Percentiles rank a stretch among this genome's conserved stretches.
phyloP scores from a whole-genome alignment of 2,797 vertebrate genomes.

The Phyllotis vaccarum region DNA sequence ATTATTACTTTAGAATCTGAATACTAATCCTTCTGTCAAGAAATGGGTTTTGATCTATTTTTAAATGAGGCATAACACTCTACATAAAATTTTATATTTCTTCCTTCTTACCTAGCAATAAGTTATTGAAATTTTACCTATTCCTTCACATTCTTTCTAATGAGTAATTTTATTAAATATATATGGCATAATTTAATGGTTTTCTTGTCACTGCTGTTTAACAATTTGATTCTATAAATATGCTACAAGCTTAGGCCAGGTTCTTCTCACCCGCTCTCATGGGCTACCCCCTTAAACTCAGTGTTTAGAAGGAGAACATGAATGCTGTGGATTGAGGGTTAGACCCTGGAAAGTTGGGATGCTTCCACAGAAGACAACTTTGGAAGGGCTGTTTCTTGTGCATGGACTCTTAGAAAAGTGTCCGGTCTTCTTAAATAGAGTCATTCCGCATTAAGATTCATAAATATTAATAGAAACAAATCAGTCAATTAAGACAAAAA shows the following conservation, averaged over 20 bases:
- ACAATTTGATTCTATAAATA: slow-evolving; percentile 35
- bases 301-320: not conserved
- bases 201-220: not conserved
- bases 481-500: slow-evolving; percentile 71
- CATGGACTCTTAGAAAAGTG: slow-evolving; percentile 20
- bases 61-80: not conserved
- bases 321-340: not conserved
- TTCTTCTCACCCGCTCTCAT: not conserved
- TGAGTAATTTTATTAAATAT: slow-evolving; percentile 32
- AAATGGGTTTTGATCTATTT: slow-evolving; percentile 4
- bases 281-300: not conserved
- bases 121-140: slow-evolving; percentile 36
- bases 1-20: slow-evolving; percentile 48
- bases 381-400: slow-evolving; percentile 15
- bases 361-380: not conserved
- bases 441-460: slow-evolving; percentile 64
- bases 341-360: not conserved
- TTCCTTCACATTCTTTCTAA: not conserved
- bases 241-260: not conserved
- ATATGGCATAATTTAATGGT: not conserved
- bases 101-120: slow-evolving; percentile 27
- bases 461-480: slow-evolving; percentile 76
- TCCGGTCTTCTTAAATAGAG: slow-evolving; percentile 23
- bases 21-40: slow-evolving; percentile 20
- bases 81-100: slow-evolving; percentile 35